phyloP scores from a whole-genome alignment of 2,797 vertebrate genomes.

The Staurois parvus region DNA sequence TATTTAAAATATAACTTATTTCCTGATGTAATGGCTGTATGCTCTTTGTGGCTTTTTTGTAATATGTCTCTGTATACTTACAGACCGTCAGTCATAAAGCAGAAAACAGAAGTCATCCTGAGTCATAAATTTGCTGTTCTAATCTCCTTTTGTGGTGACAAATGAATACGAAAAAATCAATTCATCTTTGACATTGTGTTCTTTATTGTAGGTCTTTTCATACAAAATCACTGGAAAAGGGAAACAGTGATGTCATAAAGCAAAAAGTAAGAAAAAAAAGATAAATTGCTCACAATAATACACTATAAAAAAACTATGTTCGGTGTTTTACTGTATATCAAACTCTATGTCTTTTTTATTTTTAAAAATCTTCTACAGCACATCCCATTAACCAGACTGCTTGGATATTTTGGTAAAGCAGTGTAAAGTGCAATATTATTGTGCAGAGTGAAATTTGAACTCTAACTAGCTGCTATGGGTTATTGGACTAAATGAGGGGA shows the following conservation, averaged over 20 bases:
- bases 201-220: slow-evolving; percentile 16
- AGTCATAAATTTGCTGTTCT: slow-evolving; percentile 20
- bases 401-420: background rate
- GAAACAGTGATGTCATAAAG: slow-evolving; percentile 23
- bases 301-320: background rate
- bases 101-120: slow-evolving; percentile 17
- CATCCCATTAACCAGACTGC: background rate
- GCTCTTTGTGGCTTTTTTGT: background rate
- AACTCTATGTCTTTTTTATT: background rate
- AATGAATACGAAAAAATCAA: slow-evolving; percentile 47
- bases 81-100: background rate
- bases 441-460: too few species aligned
- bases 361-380: background rate
- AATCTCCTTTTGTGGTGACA: slow-evolving; percentile 42
- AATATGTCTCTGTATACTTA: background rate
- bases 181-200: slow-evolving; percentile 55
- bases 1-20: background rate
- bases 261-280: background rate
- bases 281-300: slow-evolving; percentile 14
- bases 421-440: too few species aligned
- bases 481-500: too few species aligned
- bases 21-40: background rate
- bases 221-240: slow-evolving; percentile 14
- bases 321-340: background rate
- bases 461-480: too few species aligned